phyloP scores from a whole-genome alignment of 2,113 vertebrate genomes.

The Psilopsiagon aymara region DNA sequence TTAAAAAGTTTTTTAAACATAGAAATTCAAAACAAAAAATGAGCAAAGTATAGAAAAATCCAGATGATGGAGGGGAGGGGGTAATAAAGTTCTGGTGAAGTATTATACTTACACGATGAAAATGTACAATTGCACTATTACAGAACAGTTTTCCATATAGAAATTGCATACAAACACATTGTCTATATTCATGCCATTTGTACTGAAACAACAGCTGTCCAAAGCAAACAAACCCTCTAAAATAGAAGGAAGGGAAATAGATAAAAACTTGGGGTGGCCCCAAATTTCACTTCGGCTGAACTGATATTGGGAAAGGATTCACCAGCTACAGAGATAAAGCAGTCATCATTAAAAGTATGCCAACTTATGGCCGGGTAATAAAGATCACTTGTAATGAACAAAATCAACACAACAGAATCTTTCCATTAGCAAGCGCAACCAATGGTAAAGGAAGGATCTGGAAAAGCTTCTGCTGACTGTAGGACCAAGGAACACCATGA shows the following conservation, averaged over 20 bases:
- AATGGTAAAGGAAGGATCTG: not conserved
- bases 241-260: not conserved
- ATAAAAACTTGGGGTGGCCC: not conserved
- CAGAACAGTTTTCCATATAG: not conserved
- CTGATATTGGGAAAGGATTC: not conserved
- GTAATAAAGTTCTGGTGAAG: not conserved
- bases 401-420: not conserved
- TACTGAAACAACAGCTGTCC: not conserved
- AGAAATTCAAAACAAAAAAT: not conserved
- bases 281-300: not conserved
- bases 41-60: not conserved
- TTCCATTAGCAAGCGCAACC: not conserved
- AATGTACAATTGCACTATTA: not conserved
- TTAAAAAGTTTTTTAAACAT: not conserved
- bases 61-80: not conserved
- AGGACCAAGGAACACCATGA: not conserved
- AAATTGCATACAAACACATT: not conserved
- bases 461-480: not conserved
- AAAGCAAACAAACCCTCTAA: not conserved
- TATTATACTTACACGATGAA: not conserved
- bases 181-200: not conserved
- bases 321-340: not conserved
- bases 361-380: not conserved
- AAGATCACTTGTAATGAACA: not conserved
- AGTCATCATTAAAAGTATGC: not conserved